Base-by-base conservation (phyloP, 2,888 invertebrate genomes). In the Oxyscelio sp. region DNA sequence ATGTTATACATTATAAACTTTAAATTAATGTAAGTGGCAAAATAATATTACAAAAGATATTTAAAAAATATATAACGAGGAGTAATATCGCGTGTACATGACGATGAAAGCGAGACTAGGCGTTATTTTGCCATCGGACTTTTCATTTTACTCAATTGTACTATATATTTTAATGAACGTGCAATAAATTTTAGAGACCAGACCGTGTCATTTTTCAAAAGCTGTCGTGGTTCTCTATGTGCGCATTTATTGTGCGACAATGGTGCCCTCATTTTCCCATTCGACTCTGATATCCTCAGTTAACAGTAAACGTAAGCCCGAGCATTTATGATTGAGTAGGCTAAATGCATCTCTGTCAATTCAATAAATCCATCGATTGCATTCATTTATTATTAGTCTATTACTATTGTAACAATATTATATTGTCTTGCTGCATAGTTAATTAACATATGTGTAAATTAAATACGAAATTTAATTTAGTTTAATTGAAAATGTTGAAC, bases 261-360 rank as follows among this genome's bases (percentile, higher is more conserved):
- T 83, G 80, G 70, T 56, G 58, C 80, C 73, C 85, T 85, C 79
- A 87, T 84, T 86, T 86, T 59, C 59, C 83, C 74, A 83, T 83
- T 85, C 74, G 34, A 65, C 56, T 45, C 54, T 65, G 73, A 61
- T 65, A 61, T 50, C 78, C 75, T 73, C 74, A 71, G 85, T 87
- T 87, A 71, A 88, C 87, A 88, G 85, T 88, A 87, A 87, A 84
- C 80, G 75, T 85, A 85, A 88, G 88, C 85, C 80, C 71, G 65
- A 78, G 75, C 66, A 85, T 87, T 77, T 85, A 75, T 87, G 86
- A 88, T 89, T 83, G 84, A 88, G 81, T 79, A 81, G 43, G n/a
- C 45, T 70, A 82, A 87, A 89, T 84, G 83, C 71, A 83, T 87
- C 84, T 85, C 78, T 83, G 84, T 81, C 85, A 85, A 77, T 78